A percentile compares a stretch with the other conserved stretches of the same genome.
Conservation (phyloP, 1,140 invertebrate genomes). For the Halictus rubicundus region DNA sequence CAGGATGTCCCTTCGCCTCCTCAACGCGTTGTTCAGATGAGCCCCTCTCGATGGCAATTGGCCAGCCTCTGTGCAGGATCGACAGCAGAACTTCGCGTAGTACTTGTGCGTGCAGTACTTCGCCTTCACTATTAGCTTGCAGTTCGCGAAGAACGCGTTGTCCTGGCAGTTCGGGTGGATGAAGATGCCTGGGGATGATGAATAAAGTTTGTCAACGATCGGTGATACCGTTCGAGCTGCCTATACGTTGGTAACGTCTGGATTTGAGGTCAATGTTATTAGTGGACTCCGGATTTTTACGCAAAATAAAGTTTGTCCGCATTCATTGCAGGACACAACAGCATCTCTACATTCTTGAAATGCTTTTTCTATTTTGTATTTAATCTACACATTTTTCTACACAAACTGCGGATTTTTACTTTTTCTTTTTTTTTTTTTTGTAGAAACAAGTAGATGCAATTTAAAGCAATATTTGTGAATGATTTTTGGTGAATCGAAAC, state of each 20-base stretch:
- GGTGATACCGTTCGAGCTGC: neutral
- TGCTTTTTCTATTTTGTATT: no score
- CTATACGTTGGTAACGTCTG: no score
- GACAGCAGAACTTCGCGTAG: conserved; percentile 96
- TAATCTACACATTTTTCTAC: no score
- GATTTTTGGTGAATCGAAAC: neutral
- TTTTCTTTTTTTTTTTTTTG: no score
- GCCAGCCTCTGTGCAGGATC: conserved; percentile 92
- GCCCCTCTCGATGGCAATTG: conserved; percentile 82
- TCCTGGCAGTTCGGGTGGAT: conserved; percentile 91
- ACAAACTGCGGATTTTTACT: no score
- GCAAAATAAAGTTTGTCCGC: no score
- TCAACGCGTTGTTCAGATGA: conserved; percentile 74
- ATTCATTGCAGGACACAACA: no score
- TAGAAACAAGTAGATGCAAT: no score
- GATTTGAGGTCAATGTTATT: no score
- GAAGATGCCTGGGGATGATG: conserved; percentile 84
- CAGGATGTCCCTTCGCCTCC: conserved; percentile 66
- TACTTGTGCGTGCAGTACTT: conserved; percentile 92
- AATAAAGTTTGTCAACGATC: neutral
- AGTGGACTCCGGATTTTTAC: no score
- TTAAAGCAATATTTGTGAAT: no score
- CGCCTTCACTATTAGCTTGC: conserved; percentile 90
- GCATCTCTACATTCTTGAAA: no score
- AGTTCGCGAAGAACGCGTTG: conserved; percentile 94